Conservation (phyloP, 2,797 vertebrate species). For the Tragelaphus eurycerus region DNA sequence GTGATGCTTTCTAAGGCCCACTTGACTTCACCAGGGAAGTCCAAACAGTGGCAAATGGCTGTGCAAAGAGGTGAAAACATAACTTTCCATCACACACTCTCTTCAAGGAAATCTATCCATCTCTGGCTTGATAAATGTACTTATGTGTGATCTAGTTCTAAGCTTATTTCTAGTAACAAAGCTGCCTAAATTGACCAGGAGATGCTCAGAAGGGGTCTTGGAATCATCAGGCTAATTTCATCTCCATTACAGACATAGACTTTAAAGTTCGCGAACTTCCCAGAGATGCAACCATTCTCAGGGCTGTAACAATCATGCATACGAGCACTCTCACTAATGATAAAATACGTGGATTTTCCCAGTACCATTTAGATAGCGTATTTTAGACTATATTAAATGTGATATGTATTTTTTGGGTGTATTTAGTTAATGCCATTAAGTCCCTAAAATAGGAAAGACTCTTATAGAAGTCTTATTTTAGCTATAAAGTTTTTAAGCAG, state of each 20-base stretch:
- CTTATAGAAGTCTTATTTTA: constrained; percentile 20
- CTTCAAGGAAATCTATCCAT: neutral
- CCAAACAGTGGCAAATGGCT: neutral
- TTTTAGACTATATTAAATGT: neutral
- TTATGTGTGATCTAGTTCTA: neutral
- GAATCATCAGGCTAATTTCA: neutral
- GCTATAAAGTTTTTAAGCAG: constrained; percentile 22
- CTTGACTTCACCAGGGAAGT: no score
- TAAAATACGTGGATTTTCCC: neutral
- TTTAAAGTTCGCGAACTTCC: neutral
- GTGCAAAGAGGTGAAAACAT: neutral
- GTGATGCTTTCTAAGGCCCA: no score
- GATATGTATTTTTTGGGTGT: neutral
- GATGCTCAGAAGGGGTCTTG: neutral
- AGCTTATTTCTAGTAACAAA: neutral
- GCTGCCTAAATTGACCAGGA: neutral
- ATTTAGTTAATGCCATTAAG: neutral
- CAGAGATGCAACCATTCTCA: neutral
- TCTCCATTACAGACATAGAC: neutral
- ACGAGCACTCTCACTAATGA: neutral
- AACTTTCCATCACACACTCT: neutral
- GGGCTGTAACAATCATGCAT: neutral
- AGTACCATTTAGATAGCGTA: neutral
- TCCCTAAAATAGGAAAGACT: neutral
- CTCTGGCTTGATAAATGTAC: neutral